Evolutionary conservation across 2,113 vertebrate species (phyloP), one percentile per base, ranked within the genome.

Genomic region (Neodon shergylaensis): DNA sequence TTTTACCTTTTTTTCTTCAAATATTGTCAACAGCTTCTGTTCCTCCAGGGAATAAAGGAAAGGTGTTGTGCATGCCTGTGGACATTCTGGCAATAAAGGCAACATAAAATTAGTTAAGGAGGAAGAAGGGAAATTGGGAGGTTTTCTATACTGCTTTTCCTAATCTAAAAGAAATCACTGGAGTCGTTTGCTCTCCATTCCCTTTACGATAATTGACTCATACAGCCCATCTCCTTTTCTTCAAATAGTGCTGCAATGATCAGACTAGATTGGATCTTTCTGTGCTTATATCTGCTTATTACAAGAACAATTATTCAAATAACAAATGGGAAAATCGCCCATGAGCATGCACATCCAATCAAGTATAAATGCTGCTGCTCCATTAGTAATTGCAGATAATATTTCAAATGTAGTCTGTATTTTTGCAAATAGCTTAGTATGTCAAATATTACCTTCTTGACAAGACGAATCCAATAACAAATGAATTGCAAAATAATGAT

Each of bases 31-130:
- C 96, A 98, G 97, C 83, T 97, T 98, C 98, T 97, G 79, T 98
- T 98, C 94, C 98, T 98, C 96, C 58, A 79, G 94, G 96, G 79
- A 93, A 88, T 72, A 47, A 97, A 95, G 58, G 96, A 96, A 98
- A 98, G 97, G 96, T 98, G 95, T 96, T 98, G 91, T 95, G 95
- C 97, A 97, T 97, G 95, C 91, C 97, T 97, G 92, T 66, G 89
- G 58, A 96, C 96, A 98, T 94, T 89, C 93, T 97, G 92, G 97
- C 97, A 98, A 96, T 98, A 98, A 98, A 98, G 86, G 74, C 96
- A 91, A 97, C 96, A 97, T 96, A 97, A 98, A 98, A 98, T 98
- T 98, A 98, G 97, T 98, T 98, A 97, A 96, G 83, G 73, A 98
- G 96, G 97, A 98, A 96, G 74, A 95, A 54, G 49, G 94, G 54